These are phyloP conservation scores for Rhamphomyia laevipes DNA, from an alignment of 2,888 invertebrate genomes.

Conservation along the genomic window DNA sequence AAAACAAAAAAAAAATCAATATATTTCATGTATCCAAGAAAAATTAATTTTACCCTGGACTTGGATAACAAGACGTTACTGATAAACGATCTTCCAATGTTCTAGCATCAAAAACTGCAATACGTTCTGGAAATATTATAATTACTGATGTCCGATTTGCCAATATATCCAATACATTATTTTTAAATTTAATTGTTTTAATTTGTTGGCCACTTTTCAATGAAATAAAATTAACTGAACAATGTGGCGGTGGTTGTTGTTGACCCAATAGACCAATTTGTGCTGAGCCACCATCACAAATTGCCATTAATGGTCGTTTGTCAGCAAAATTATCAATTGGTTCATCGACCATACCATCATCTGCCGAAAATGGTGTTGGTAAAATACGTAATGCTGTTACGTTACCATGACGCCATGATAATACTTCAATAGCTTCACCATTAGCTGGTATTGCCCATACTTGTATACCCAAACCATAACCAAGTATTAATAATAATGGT, in stretches of 20 bases:
- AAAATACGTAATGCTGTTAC: slow-evolving; percentile 72
- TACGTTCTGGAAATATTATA: slow-evolving; percentile 77
- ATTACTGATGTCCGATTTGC: slow-evolving; percentile 83
- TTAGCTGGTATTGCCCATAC: slow-evolving; percentile 77
- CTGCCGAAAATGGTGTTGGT: slow-evolving; percentile 58
- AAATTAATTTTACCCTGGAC: slow-evolving; percentile 49
- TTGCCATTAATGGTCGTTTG: slow-evolving; percentile 78
- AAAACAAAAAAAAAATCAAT: not conserved
- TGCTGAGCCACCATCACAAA: slow-evolving; percentile 76
- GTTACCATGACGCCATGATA: slow-evolving; percentile 88
- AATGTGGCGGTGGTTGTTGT: slow-evolving; percentile 44
- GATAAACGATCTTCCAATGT: slow-evolving; percentile 77
- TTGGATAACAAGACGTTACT: slow-evolving; percentile 80
- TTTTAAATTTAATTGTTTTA: slow-evolving; percentile 90
- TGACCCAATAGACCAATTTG: slow-evolving; percentile 35
- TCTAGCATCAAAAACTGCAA: slow-evolving; percentile 83
- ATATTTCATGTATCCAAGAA: not conserved
- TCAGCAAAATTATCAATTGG: slow-evolving; percentile 58
- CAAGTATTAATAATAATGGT: slow-evolving; percentile 76
- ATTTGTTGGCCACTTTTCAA: slow-evolving; percentile 40
- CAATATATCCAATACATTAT: slow-evolving; percentile 72
- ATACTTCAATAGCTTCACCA: slow-evolving; percentile 88
- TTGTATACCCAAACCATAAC: slow-evolving; percentile 77
- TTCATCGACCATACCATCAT: slow-evolving; percentile 36
- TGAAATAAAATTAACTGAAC: slow-evolving; percentile 74